phyloP scores from a whole-genome alignment of 2,797 vertebrate genomes.

The Macropus fuliginosus region DNA sequence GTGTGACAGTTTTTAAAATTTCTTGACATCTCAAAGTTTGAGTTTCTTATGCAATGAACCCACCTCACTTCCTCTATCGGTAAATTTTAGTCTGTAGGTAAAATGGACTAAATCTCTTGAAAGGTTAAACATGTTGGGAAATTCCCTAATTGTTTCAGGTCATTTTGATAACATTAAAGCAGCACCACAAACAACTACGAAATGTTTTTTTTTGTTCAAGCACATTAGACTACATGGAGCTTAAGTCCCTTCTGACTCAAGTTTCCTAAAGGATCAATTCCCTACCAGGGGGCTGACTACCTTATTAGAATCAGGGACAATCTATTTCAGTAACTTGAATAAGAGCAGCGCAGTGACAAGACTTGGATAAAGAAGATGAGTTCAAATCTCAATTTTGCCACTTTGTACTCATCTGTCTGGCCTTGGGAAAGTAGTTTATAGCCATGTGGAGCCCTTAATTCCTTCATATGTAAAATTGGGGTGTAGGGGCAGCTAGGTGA shows the following conservation, averaged over 20 bases:
- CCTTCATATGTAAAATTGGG: neutral
- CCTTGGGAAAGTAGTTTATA: neutral
- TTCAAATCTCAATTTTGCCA: neutral
- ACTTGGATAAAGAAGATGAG: neutral
- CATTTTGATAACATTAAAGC: neutral
- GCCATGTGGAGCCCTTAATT: neutral
- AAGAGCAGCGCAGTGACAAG: neutral
- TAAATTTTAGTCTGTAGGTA: slow-evolving; percentile 6
- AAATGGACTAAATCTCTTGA: neutral
- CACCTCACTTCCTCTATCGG: neutral
- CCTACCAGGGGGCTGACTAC: neutral
- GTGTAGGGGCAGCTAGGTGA: neutral
- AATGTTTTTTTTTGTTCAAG: neutral
- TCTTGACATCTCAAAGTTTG: slow-evolving; percentile 50
- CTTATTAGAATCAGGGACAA: neutral
- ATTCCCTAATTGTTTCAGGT: slow-evolving; percentile 31
- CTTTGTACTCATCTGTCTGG: neutral
- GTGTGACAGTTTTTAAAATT: slow-evolving; percentile 23
- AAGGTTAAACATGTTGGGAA: slow-evolving; percentile 15
- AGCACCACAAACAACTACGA: neutral
- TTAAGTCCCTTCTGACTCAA: neutral
- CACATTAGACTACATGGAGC: neutral
- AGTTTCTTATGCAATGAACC: slow-evolving; percentile 45
- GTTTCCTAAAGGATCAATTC: neutral
- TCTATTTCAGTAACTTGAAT: neutral